These are phyloP conservation scores for Theocolax elegans DNA, from an alignment of 1,140 invertebrate genomes.

Conservation along the genomic window DNA sequence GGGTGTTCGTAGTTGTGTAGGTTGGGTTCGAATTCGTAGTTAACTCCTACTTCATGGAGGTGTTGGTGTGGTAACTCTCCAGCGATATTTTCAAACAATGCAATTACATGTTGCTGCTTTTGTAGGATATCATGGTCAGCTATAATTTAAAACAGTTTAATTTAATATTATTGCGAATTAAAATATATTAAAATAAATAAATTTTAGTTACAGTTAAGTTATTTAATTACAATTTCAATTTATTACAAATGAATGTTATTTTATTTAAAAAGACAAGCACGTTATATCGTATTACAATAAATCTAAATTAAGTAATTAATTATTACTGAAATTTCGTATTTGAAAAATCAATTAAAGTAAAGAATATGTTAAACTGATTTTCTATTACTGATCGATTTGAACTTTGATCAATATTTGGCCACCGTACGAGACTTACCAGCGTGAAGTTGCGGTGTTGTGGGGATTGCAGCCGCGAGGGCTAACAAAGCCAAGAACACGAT, in stretches of 20 bases:
- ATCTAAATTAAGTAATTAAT: not conserved
- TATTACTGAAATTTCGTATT: not conserved
- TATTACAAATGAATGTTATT: not conserved
- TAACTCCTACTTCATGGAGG: conserved; percentile 54
- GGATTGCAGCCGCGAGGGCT: conserved; percentile 58
- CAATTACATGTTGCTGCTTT: conserved; percentile 73
- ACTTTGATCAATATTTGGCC: no score
- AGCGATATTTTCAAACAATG: conserved; percentile 73
- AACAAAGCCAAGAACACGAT: conserved; percentile 61
- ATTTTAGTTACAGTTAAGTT: not conserved
- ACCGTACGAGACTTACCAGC: conserved; percentile 64
- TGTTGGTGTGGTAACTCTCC: conserved; percentile 62
- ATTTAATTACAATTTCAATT: no score
- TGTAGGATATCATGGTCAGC: conserved; percentile 69
- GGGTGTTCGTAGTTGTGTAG: conserved; percentile 55
- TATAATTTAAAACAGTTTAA: conserved; percentile 50
- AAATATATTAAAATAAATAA: not conserved
- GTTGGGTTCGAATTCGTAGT: conserved; percentile 56
- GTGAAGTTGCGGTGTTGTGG: conserved; percentile 52
- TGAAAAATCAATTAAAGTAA: not conserved
- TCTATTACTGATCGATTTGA: no score
- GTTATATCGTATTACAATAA: not conserved
- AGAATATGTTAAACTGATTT: no score
- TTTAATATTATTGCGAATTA: no score
- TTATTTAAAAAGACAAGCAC: not conserved